Base-by-base conservation (phyloP, 2,888 invertebrate genomes). In the Zaprionus lineosus region DNA sequence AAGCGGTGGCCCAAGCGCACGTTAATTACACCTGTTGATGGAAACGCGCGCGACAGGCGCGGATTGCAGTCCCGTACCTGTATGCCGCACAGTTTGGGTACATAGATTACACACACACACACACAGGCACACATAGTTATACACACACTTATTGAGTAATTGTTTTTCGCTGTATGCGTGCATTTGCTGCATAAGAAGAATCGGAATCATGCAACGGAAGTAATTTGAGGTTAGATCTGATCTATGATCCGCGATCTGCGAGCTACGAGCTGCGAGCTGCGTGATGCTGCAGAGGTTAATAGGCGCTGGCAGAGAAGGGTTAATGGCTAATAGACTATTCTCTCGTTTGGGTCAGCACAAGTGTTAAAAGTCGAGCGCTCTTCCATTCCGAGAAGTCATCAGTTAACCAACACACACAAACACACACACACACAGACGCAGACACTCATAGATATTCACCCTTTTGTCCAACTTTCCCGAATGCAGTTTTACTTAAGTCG, bases 151-250 rank as follows among this genome's bases (percentile, higher is more conserved):
- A 37, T 51, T 48, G 33, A 57, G 83, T 84, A 79, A 84, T 84
- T 82, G 78, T 71, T 68, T 60, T 46, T 43, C 39, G 50, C 62
- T 68, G 44, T 59, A 26, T 55, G 50, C 36, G 61, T 56, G 52
- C 29, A n/a, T n/a, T n/a, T n/a, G 21, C 1, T 41, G 52, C 72
- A 73, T 21, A 29, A 61, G 28, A 28, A 61, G 55, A 68, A 65
- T 61, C 53, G 65, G 74, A 74, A 66, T 74, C 64, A 40, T 78
- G 85, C 85, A 79, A 74, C 85, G 86, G 86, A 85, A 86, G 85
- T 79, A 83, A 83, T 86, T 85, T 86, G 79, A 76, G 85, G 85
- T 65, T 74, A 72, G 78, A 74, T 63, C 64, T 61, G 66, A 63
- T 64, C 57, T 64, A 19, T 33, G 70, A 61, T 55, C 69, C 24